Percentiles rank a stretch among this genome's conserved stretches.
Conservation (phyloP, 2,888 invertebrate species). For the Clistopyga incitator region DNA sequence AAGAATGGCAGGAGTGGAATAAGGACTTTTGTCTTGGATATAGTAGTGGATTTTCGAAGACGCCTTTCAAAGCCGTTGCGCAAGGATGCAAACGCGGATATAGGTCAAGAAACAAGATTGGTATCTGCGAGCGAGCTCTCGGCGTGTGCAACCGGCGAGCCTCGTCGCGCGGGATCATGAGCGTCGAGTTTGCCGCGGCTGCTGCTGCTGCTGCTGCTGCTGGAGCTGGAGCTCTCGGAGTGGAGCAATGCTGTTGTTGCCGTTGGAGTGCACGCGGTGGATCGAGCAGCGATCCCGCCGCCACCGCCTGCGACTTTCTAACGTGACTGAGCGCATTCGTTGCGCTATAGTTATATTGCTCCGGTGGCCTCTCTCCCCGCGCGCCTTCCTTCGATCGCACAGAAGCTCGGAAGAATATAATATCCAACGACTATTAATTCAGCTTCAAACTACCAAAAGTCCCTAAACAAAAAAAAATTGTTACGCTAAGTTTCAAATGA, state of each 20-base stretch:
- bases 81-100: conserved; percentile 84
- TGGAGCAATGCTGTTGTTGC: conserved; percentile 65
- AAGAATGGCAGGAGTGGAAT: background rate
- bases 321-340: conserved; percentile 82
- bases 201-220: conserved; percentile 36
- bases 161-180: conserved; percentile 61
- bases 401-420: conserved; percentile 77
- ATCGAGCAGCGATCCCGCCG: conserved; percentile 64
- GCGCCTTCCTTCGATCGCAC: conserved; percentile 63
- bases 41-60: conserved; percentile 77
- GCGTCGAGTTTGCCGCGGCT: conserved; percentile 54
- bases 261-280: conserved; percentile 62
- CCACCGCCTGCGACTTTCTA: conserved; percentile 80
- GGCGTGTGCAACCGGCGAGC: conserved; percentile 61
- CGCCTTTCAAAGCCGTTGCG: conserved; percentile 81
- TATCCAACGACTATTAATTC: background rate
- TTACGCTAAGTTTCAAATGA: no score
- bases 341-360: conserved; percentile 67
- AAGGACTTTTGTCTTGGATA: conserved; percentile 24
- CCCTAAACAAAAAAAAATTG: background rate
- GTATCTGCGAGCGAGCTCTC: conserved; percentile 77
- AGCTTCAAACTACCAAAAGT: background rate
- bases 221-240: conserved; percentile 48
- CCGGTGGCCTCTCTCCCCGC: conserved; percentile 13
- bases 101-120: conserved; percentile 84